Base-by-base conservation (phyloP, 2,797 vertebrate genomes). In the Neoniphon sammara region DNA sequence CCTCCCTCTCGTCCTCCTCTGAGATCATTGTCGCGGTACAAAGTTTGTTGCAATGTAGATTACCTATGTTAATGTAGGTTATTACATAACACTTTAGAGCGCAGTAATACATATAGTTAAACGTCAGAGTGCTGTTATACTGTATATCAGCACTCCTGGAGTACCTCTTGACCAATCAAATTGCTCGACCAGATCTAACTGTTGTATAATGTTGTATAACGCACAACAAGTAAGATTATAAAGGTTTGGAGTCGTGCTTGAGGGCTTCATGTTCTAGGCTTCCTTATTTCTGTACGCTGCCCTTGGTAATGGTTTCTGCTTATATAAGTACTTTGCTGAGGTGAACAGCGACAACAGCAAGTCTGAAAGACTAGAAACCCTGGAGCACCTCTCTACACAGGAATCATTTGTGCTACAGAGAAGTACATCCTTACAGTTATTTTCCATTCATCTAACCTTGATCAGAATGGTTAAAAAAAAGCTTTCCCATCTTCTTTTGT, bases 271-370 rank as follows among this genome's bases (percentile, higher is more conserved):
- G 53, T 55, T 68, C 49, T 56, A 23, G 5, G 27, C 20, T 46
- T 76, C 61, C 74, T 75, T 80, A 36, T 78, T 59, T 70, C 59
- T 66, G 59, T 23, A 56, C 0, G 2, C 34, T 73, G 71, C 20
- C 66, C 68, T 84, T 66, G 61, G 71, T 83, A 73, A 54, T 27
- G 7, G 36, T 60, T 78, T 68, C 2, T 64, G 49, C 82, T 82
- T 18, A 64, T 62, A 27, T 27, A 57, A 73, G 34, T 53, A 66
- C 27, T 42, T 25, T 53, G 30, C 31, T 55, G 54, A 60, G 49
- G 56, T 62, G 55, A 78, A 80, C 30, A 56, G 50, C 64, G 49
- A 58, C 18, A 34, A 66, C 20, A 80, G 18, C 53, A 60, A 59
- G 47, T 15, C 36, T 55, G 50, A 69, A 72, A 67, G 3, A 72